Base-by-base conservation (phyloP, 37 sponge, comb jelly and placozoan species). In the Diacarnus erythraeanus region DNA sequence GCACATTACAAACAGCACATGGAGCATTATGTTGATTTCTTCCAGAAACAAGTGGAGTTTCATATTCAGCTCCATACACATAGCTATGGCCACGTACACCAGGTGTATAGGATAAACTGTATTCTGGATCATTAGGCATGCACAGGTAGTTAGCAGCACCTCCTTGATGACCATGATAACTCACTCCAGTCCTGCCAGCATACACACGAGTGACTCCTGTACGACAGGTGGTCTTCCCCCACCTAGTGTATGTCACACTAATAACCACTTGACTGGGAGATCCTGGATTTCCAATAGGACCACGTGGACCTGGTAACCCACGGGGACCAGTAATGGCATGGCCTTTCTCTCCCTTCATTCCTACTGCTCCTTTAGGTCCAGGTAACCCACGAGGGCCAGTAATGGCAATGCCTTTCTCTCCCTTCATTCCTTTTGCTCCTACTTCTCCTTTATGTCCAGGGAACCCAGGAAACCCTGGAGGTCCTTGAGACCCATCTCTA, bases 121-220 rank as follows among this genome's bases (percentile, higher is more conserved):
- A 77, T 5, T 77, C 78, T 3, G 77, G 85, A 33, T 27, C 71
- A 26, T 43, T 10, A 12, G 89, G 89, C 57, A 89, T 38, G 61
- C 89, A 89, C 22, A 75, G 74, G 31, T 78, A 79, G 79, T 89
- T 83, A 0, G 80, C 63, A 56, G 80, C 84, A 41, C 90, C 90
- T 36, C 5, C 38, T 23, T 74, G 56, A 41, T 20, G 42, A 38
- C 69, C 57, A 6, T 29, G 34, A 26, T 26, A 75, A 30, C 71
- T 40, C 10, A 12, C 6, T 47, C 67, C 77, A 75, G 71, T 30
- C 26, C 30, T 74, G 8, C 84, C 84, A 23, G 37, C 41, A 27
- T 83, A 88, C 54, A 88, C 64, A 3, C 77, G 77, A 34, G 59
- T 63, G 44, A 82, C 51, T 77, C 78, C 88, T 40, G 41, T 33